phyloP scores from a whole-genome alignment of 2,888 invertebrate genomes.

The Lydus trimaculatus region DNA sequence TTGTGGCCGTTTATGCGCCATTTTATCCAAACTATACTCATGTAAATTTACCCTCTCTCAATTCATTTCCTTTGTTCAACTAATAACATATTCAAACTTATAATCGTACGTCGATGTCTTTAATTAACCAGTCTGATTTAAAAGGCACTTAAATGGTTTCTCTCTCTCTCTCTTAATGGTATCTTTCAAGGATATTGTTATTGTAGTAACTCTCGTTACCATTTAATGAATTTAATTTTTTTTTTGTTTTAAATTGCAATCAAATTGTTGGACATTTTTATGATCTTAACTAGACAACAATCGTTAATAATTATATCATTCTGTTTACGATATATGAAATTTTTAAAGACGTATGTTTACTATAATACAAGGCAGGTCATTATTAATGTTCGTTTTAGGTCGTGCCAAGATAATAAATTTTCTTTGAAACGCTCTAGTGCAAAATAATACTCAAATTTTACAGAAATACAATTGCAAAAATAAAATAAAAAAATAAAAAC shows the following conservation, averaged over 20 bases:
- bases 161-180: not conserved
- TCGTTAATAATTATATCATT: not conserved
- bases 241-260: no score
- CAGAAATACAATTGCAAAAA: not conserved
- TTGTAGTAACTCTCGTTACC: not conserved
- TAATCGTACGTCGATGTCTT: not conserved
- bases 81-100: not conserved
- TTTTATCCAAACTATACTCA: constrained; percentile 1
- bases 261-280: not conserved
- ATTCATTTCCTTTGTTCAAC: constrained; percentile 4
- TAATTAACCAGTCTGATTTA: not conserved
- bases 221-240: no score
- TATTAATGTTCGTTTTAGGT: not conserved
- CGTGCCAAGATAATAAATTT: not conserved
- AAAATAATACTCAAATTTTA: not conserved
- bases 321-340: not conserved
- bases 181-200: not conserved
- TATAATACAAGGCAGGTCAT: not conserved
- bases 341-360: not conserved
- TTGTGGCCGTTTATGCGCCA: not conserved
- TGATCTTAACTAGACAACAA: not conserved
- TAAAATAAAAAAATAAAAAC: no score
- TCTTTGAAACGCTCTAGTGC: not conserved
- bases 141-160: not conserved
- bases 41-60: not conserved